Percentiles rank a stretch among this genome's conserved stretches.
These are phyloP conservation scores for Zalophus californianus DNA, from an alignment of 2,797 vertebrate species.

Conservation along the genomic window DNA sequence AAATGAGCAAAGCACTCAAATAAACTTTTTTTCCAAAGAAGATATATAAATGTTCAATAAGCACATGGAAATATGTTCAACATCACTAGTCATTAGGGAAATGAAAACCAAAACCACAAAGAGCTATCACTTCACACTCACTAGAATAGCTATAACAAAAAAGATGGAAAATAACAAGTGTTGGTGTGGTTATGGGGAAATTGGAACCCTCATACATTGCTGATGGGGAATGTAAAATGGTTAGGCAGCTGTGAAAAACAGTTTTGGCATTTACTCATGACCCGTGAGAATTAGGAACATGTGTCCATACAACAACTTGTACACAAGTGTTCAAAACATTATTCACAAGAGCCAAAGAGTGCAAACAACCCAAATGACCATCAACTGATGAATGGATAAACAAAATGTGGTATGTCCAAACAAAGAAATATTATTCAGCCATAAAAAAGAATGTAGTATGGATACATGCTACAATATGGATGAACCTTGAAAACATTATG, in stretches of 20 bases:
- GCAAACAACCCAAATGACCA: not conserved
- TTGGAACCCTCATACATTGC: not conserved
- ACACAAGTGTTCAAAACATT: not conserved
- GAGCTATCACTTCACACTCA: not conserved
- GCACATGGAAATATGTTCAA: not conserved
- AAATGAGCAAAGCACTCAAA: not conserved
- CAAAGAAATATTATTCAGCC: not conserved
- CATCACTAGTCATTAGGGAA: not conserved
- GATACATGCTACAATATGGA: not conserved
- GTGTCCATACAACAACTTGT: not conserved
- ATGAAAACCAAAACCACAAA: not conserved
- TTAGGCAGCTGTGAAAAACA: not conserved
- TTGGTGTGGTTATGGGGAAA: not conserved
- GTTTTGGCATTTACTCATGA: not conserved
- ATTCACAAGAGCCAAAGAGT: not conserved
- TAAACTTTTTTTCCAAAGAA: not conserved
- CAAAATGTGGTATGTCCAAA: not conserved
- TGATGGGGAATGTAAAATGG: not conserved
- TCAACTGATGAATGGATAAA: not conserved
- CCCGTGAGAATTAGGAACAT: not conserved
- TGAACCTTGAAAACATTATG: not conserved
- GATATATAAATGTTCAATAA: not conserved
- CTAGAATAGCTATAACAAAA: not conserved
- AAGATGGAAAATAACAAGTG: not conserved
- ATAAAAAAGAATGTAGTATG: not conserved